Evolutionary conservation across 2,888 invertebrate species (phyloP), one percentile per base, ranked within the genome.

Genomic region (Craniophora ligustri): DNA sequence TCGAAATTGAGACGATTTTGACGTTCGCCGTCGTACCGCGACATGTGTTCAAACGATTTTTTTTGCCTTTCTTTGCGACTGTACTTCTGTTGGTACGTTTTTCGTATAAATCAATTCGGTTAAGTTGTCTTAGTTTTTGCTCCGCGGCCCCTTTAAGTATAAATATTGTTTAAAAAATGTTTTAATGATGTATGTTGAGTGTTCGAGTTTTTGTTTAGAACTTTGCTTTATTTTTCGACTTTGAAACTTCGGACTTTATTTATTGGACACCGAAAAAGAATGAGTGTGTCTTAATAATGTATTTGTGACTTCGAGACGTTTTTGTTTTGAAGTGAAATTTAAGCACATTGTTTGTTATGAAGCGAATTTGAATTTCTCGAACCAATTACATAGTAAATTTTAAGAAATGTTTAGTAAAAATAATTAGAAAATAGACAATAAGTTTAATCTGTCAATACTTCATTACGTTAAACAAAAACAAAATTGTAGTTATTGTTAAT

Each of bases 1-100:
- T 83, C 79, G 84, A 91, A 92, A 92, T 91, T 92, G 91, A 91
- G 89, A 92, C 89, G 85, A 87, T 92, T 92, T 91, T 92, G 92
- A 92, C 91, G 82, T 89, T 80, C 82, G 82, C 84, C 80, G 82
- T 84, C 82, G 81, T 75, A 73, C 60, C 76, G 70, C 78, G 86
- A 89, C 90, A 87, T 89, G 86, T 89, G 89, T 87, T 79, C 60
- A 58, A 54, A 55, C 71, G n/a, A n/a, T n/a, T n/a, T 75, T 76
- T 74, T 66, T 51, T 38, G 11, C n/a, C 48, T 65, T 35, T 54
- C 40, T 31, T 63, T 79, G 75, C 75, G 69, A 66, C 66, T 81
- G 81, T 84, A 72, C 74, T 60, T 46, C 42, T 39, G 49, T 42
- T 55, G n/a, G 19, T 61, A 47, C 46, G 23, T 61, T 65, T 67